phyloP scores from a whole-genome alignment of 2,113 vertebrate species.

The Catagonus wagneri region DNA sequence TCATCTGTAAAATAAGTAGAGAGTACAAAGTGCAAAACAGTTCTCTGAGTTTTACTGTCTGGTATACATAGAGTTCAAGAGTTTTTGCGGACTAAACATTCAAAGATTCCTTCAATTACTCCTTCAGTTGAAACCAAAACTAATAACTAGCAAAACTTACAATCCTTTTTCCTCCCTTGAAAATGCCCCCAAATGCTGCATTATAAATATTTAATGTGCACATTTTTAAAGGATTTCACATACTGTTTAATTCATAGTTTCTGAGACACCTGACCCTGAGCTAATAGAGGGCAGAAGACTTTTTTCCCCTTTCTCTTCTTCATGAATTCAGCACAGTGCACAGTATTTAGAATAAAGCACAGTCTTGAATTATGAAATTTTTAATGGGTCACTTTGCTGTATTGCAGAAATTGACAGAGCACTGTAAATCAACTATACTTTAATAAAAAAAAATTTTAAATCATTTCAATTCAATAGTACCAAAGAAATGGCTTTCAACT shows the following conservation, averaged over 20 bases:
- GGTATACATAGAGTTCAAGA: not conserved
- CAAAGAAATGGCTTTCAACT: not conserved
- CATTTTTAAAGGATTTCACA: not conserved
- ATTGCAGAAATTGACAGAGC: too few species aligned
- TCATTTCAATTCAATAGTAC: not conserved
- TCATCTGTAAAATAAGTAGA: not conserved
- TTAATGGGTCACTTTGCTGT: too few species aligned
- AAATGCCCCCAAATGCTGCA: not conserved
- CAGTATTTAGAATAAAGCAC: not conserved
- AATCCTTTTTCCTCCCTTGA: not conserved
- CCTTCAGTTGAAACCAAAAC: slow-evolving; percentile 17
- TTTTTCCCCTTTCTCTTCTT: not conserved
- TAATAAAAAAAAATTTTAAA: too few species aligned
- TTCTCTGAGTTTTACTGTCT: not conserved
- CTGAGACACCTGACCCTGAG: not conserved
- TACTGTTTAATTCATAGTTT: not conserved
- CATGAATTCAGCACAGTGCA: not conserved
- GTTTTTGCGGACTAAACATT: not conserved
- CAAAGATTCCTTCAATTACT: not conserved
- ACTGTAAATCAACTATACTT: too few species aligned
- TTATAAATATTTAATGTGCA: not conserved
- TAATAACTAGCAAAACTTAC: not conserved
- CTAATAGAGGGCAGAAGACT: not conserved
- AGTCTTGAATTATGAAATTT: not conserved
- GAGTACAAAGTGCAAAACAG: not conserved